Evolutionary conservation across 37 sponge, comb jelly and placozoan species (phyloP), one percentile per base, ranked within the genome.

Genomic region (Oopsacas minuta): DNA sequence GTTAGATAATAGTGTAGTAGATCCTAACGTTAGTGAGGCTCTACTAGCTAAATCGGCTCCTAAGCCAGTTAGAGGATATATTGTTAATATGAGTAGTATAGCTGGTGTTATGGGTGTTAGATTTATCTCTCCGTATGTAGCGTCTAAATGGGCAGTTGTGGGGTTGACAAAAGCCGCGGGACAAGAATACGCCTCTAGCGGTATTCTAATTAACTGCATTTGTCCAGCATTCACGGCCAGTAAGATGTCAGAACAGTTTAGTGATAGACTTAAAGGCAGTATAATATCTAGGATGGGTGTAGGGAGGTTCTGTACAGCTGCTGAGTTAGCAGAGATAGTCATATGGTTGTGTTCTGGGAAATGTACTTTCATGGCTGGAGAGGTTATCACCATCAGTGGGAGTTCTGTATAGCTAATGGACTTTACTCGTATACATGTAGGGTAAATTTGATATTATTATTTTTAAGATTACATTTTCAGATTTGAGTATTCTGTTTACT

Each of bases 301-400:
- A 7, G 75, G 75, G 75, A 61, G 75, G 22, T 3, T 61, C 28
- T 61, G 75, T 61, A 61, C 20, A 32, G 32, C 7, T 3, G 30
- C 28, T n/a, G 75, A 61, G 28, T 3, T 61, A 61, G 75, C 75
- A 20, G 28, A 61, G 75, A 61, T n/a, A 3, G 75, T 61, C 30
- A 61, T n/a, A 32, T 61, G 75, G 75, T 34, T 61, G 75, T 61
- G 75, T n/a, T 61, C 75, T 12, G 75, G 75, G 75, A 61, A 61
- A 12, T 61, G 75, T n/a, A 61, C 75, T 7, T 61, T 25, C 22
- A 61, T 61, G 75, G 75, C 75, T 61, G 75, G 75, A n/a, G 75
- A 61, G 75, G 22, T 61, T 61, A n/a, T 61, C 7, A 61, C 75
- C 7, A 61, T 61, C 17, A 61, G 75, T 61, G 75, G 75, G 1